phyloP scores from a whole-genome alignment of 2,797 vertebrate genomes.

The Periparus ater region DNA sequence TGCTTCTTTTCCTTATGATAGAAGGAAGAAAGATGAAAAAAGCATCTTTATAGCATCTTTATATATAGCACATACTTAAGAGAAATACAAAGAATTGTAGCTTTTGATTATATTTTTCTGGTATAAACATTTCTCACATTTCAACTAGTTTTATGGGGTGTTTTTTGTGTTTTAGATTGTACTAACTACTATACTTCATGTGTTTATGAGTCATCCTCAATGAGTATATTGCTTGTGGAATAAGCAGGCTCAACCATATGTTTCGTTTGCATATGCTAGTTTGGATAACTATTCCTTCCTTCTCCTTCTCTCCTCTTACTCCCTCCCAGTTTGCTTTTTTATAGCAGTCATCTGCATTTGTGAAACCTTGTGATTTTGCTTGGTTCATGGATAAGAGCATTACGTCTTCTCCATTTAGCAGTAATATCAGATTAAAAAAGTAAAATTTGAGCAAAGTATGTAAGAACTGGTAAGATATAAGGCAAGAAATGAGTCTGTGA shows the following conservation, averaged over 20 bases:
- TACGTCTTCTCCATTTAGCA: background rate
- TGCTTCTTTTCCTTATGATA: background rate
- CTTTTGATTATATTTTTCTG: background rate
- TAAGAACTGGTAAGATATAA: background rate
- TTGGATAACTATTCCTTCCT: conserved; percentile 26
- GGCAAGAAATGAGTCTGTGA: background rate
- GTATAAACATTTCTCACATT: background rate
- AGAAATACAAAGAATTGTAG: background rate
- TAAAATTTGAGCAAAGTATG: background rate
- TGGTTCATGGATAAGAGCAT: background rate
- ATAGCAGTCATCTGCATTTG: conserved; percentile 29
- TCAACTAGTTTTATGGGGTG: background rate
- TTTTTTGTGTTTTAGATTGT: background rate
- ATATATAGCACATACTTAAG: background rate
- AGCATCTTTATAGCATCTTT: background rate
- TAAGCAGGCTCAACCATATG: conserved; percentile 48
- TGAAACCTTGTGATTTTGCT: conserved; percentile 26
- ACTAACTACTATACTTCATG: conserved; percentile 4
- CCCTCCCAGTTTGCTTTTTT: conserved; percentile 21
- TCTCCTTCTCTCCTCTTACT: background rate
- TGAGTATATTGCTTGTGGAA: conserved; percentile 27
- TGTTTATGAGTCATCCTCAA: conserved; percentile 56
- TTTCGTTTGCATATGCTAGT: conserved; percentile 56
- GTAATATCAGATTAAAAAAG: conserved; percentile 7
- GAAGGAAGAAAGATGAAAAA: background rate